These are phyloP conservation scores for Steinernema carpocapsae DNA, from an alignment of 2,888 invertebrate species.

Conservation along the genomic window DNA sequence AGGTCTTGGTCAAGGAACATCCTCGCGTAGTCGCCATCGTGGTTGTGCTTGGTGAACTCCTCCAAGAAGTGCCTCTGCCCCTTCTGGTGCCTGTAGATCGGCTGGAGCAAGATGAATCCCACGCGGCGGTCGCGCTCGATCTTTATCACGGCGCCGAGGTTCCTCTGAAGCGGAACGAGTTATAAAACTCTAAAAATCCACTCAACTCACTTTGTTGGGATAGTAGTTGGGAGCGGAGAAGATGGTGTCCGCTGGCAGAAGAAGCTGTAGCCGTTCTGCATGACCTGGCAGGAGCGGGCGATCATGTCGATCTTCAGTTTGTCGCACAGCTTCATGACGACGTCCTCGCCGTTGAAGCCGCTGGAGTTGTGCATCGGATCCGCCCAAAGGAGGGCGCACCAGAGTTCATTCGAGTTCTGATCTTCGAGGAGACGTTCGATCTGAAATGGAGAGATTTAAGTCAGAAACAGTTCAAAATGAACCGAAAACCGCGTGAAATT, in stretches of 20 bases:
- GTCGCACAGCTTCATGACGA: constrained; percentile 39
- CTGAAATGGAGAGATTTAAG: no score
- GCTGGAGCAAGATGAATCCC: neutral
- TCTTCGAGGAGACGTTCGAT: constrained; percentile 43
- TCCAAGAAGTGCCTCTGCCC: neutral
- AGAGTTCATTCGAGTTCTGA: constrained; percentile 38
- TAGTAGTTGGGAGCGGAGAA: neutral
- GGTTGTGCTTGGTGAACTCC: neutral
- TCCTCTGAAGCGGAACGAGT: neutral
- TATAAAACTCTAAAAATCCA: neutral
- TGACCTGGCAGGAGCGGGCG: constrained; percentile 43
- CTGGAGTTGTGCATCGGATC: constrained; percentile 43
- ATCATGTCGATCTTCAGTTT: constrained; percentile 42
- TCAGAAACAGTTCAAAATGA: no score
- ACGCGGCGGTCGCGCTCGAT: neutral
- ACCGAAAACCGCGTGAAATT: no score
- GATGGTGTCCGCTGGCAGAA: neutral
- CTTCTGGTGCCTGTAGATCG: neutral
- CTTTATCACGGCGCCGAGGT: neutral
- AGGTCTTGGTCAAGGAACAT: no score
- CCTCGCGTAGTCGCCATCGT: no score
- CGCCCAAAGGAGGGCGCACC: constrained; percentile 50
- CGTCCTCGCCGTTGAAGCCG: constrained; percentile 44
- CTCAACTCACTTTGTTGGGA: neutral
- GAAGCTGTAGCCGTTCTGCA: neutral